A percentile compares a stretch with the other conserved stretches of the same genome.
These are phyloP conservation scores for Sarcophilus harrisii DNA, from an alignment of 2,797 vertebrate species.

Conservation along the genomic window DNA sequence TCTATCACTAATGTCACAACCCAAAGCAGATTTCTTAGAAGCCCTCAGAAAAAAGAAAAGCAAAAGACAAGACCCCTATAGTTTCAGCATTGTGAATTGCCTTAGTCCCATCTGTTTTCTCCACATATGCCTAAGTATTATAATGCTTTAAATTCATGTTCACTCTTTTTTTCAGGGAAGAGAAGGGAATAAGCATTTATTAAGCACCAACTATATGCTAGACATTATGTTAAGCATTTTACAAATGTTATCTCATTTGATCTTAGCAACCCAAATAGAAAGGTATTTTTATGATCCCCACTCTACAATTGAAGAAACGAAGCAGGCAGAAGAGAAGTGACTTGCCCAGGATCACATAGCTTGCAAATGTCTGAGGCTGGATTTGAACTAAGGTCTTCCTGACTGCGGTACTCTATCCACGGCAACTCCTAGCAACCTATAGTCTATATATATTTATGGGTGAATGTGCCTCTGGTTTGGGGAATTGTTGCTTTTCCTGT, in stretches of 20 bases:
- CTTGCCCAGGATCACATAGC: neutral
- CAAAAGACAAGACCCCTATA: neutral
- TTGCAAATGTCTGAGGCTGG: neutral
- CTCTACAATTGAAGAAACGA: neutral
- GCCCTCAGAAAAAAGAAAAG: no score
- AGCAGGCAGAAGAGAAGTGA: neutral
- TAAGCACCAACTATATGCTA: neutral
- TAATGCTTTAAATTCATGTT: neutral
- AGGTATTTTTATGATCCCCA: neutral
- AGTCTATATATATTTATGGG: no score
- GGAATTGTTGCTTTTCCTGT: neutral
- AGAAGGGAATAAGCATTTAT: neutral
- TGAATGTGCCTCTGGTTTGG: neutral
- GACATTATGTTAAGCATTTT: neutral
- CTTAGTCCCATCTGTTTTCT: neutral
- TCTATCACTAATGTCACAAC: neutral
- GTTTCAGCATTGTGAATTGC: neutral
- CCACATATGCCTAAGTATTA: neutral
- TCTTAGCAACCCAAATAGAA: neutral
- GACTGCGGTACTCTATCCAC: neutral
- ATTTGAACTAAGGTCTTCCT: neutral
- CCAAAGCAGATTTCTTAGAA: neutral
- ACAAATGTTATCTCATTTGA: neutral
- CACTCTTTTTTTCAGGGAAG: neutral
- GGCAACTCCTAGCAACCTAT: neutral